Evolutionary conservation across 1,140 invertebrate species (phyloP), one percentile per base, ranked within the genome.

Genomic region (Diabrotica undecimpunctata): DNA sequence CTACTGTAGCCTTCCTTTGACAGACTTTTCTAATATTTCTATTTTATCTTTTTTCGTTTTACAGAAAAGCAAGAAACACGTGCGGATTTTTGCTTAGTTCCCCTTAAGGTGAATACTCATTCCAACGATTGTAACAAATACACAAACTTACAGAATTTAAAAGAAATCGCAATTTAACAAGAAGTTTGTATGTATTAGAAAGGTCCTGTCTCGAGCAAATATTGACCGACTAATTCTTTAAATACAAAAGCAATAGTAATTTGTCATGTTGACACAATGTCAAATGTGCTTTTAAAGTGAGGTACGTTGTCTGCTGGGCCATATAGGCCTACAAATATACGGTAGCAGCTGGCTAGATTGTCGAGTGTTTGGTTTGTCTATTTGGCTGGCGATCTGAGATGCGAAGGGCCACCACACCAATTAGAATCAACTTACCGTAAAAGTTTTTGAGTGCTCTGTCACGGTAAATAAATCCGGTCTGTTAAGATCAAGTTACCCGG

Each of bases 381-480:
- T 58, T 62, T 51, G 65, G 61, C 52, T 39, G 13, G 54, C 39
- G 39, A 56, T 50, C 7, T 14, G 38, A 54, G 50, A 61, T 55
- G 57, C 51, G 53, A 38, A 53, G 37, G 54, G 57, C 46, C 46
- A 46, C 41, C 41, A 46, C 54, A 52, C 58, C 63, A 70, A 70
- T 70, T 65, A 67, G 66, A 67, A 65, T 65, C 68, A 70, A 70
- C 65, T 67, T 67, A 58, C 62, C 68, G 66, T 70, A 62, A 70
- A 70, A 70, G 62, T 67, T 70, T 67, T n/a, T 67, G 57, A 60
- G 58, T 60, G 58, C 46, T 46, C 41, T n/a, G 41, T 35, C 58
- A 60, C 39, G 46, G 58, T 60, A 60, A 60, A 60, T 60, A 60
- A 60, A 50, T 60, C 13, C 13, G 11, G 14, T 60, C 58, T 36